Evolutionary conservation across 2,113 vertebrate genomes (phyloP).

Genomic region (Columba livia): DNA sequence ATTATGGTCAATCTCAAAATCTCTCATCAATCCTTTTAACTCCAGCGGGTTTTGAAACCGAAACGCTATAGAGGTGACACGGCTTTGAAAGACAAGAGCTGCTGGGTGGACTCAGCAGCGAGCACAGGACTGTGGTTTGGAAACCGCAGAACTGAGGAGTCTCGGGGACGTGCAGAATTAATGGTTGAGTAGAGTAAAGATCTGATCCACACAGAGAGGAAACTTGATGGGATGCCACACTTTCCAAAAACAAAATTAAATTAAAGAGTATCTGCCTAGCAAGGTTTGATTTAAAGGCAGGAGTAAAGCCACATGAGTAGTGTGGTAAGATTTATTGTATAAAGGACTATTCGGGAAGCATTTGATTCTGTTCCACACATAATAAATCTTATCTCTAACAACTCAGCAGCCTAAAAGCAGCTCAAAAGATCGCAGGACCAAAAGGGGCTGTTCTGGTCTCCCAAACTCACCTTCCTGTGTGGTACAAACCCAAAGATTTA

Average conservation of each 20-base stretch:
- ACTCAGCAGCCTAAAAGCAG: background rate
- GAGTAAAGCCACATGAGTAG: background rate
- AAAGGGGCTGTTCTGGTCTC: background rate
- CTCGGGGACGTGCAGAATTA: background rate
- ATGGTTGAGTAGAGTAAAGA: background rate
- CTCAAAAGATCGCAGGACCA: background rate
- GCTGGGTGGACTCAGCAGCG: background rate
- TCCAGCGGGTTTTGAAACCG: background rate
- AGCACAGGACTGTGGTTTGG: background rate
- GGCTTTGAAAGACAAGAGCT: background rate
- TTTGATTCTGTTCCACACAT: background rate
- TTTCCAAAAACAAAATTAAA: background rate
- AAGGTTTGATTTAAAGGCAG: constrained; percentile 14
- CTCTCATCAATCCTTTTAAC: background rate
- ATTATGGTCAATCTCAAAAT: background rate
- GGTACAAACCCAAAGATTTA: background rate
- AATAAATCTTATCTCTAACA: constrained; percentile 23
- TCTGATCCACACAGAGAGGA: background rate
- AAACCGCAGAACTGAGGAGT: background rate
- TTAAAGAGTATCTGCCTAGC: background rate
- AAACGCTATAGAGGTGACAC: rapidly evolving
- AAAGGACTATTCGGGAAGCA: background rate
- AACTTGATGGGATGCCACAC: background rate
- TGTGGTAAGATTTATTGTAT: background rate
- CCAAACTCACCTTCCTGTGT: background rate